Evolutionary conservation across 2,888 invertebrate species (phyloP).

Genomic region (Geophilus truncorum): DNA sequence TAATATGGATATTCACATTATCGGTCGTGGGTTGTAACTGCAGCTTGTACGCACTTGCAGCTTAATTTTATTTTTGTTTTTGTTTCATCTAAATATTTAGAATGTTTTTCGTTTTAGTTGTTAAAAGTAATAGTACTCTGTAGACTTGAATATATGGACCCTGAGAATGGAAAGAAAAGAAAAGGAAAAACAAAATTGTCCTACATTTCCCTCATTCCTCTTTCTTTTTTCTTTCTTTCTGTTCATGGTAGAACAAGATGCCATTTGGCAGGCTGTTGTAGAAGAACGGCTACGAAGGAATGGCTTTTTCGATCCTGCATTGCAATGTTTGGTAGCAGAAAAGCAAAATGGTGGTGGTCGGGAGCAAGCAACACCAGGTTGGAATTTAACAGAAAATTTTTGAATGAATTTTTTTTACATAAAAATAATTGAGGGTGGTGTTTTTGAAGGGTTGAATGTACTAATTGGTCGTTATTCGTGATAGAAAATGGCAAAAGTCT

Average conservation of each 20-base stretch:
- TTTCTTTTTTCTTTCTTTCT: constrained; percentile 25
- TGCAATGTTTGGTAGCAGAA: constrained; percentile 18
- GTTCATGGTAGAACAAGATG: constrained; percentile 39
- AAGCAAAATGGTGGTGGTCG: constrained; percentile 2
- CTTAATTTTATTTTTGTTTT: background rate
- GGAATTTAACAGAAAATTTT: background rate
- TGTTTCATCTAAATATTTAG: background rate
- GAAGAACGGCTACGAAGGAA: constrained; percentile 39
- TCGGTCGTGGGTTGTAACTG: background rate
- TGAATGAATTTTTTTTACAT: background rate
- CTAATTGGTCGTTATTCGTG: background rate
- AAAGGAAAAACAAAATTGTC: constrained; percentile 28
- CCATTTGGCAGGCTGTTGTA: constrained; percentile 40
- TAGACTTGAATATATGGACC: background rate
- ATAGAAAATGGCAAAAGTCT: background rate
- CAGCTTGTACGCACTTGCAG: background rate
- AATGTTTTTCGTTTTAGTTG: background rate
- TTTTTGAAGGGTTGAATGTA: background rate
- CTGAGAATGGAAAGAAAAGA: constrained; percentile 20
- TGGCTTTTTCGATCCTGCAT: constrained; percentile 32
- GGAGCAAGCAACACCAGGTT: constrained; percentile 7
- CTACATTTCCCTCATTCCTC: background rate
- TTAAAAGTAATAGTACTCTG: background rate
- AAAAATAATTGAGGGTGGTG: background rate
- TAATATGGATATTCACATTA: background rate